Conservation (phyloP, 2,888 invertebrate species). For the Dilophus febrilis region DNA sequence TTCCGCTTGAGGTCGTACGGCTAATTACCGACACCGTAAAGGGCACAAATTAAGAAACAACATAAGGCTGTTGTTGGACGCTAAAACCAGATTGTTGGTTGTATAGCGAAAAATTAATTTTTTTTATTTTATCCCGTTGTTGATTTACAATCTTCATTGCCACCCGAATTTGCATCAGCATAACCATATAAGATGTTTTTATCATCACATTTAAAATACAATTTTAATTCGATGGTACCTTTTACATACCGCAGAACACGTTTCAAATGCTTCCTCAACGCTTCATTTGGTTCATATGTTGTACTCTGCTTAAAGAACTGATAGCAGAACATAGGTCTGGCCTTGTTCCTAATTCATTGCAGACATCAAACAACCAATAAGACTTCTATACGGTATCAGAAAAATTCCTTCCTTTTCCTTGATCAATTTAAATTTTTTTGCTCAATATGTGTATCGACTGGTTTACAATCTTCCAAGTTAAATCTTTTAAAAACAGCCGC, state of each 20-base stretch:
- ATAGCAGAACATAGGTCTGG: slow-evolving; percentile 13
- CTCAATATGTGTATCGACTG: slow-evolving; percentile 10
- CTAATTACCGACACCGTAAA: too few species aligned
- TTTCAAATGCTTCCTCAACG: slow-evolving; percentile 8
- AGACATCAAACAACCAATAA: slow-evolving; percentile 12
- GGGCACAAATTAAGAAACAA: too few species aligned
- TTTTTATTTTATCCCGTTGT: too few species aligned
- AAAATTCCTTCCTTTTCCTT: not conserved
- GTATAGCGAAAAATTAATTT: too few species aligned
- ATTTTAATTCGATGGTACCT: too few species aligned
- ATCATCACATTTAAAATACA: not conserved
- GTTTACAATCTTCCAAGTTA: slow-evolving; percentile 11
- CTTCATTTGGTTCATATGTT: slow-evolving; percentile 8
- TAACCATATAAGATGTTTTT: not conserved
- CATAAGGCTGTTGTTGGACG: too few species aligned
- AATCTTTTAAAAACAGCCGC: slow-evolving; percentile 10
- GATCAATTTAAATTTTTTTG: slow-evolving; percentile 9
- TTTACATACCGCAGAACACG: slow-evolving; percentile 8
- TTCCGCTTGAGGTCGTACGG: too few species aligned
- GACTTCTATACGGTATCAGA: slow-evolving; percentile 11
- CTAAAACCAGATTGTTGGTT: too few species aligned
- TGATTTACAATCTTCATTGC: not conserved
- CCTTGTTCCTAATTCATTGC: slow-evolving; percentile 10
- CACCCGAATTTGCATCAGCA: not conserved
- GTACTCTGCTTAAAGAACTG: slow-evolving; percentile 12